Base-by-base conservation (phyloP, 2,888 invertebrate species). In the Endomychus coccineus region DNA sequence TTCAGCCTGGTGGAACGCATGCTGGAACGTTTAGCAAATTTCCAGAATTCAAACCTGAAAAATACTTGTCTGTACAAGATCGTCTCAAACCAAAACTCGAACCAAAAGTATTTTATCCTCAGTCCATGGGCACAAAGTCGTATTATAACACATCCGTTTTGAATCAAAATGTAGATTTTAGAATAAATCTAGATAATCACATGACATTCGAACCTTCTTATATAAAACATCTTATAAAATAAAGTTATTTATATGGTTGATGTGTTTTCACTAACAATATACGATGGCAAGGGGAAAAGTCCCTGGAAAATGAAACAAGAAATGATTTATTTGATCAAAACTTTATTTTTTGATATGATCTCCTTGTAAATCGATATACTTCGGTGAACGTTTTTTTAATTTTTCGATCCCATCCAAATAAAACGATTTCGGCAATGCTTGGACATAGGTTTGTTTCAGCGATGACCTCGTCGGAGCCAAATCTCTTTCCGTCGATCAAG, bases 21-120 rank as follows among this genome's bases (percentile, higher is more conserved):
- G 55, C 51, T 16, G 58, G 57, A 11, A 51, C 54, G 23, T 58
- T 58, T 25, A 44, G 51, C 5, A 54, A 47, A 39, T 56, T 48
- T 31, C 58, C 58, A 3, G 47, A 50, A 39, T 35, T 56, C 42
- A 47, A 41, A 30, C 33, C 48, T 5, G 50, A 56, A 15, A 50
- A 51, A 37, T 51, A 52, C 34, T 36, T 42, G 14, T 42, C 51
- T 1, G 23, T 38, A 4, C 42, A 39, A 16, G 45, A 52, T 17
- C 30, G 39, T 1, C 36, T 40, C n/a, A 54, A 49, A 39, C 43
- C 42, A 4, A 39, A 35, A 19, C 45, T 43, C 21, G 44, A 44
- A 22, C 34, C 38, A 9, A 33, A 23, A 21, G 45, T 45, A 14
- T 57, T 55, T 31, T 43, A 34, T 22, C 54, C 54, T 3, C 55